These are phyloP conservation scores for Oostethus manadensis DNA, from an alignment of 2,113 vertebrate species.

Conservation along the genomic window DNA sequence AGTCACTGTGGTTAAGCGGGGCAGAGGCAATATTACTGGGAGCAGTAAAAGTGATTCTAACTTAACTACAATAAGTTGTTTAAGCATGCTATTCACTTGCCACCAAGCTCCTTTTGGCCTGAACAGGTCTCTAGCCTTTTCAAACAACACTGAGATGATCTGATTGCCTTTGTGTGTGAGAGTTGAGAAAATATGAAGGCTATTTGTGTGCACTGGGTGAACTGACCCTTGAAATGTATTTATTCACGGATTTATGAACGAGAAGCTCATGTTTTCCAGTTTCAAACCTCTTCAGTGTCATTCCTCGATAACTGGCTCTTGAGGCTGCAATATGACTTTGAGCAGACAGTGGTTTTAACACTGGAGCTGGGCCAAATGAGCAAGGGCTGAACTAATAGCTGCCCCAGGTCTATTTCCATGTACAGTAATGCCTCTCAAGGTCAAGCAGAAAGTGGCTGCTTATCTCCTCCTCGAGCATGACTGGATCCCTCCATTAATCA, in stretches of 20 bases:
- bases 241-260: slow-evolving; percentile 8
- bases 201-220: neutral
- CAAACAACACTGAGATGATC: neutral
- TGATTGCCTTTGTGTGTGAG: slow-evolving; percentile 6
- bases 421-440: slow-evolving; percentile 60
- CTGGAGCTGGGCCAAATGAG: slow-evolving; percentile 52
- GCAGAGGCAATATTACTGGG: neutral
- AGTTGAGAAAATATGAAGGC: slow-evolving; percentile 6
- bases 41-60: neutral
- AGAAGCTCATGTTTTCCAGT: slow-evolving; percentile 13
- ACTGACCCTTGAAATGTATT: slow-evolving; percentile 12
- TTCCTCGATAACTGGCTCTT: slow-evolving; percentile 21
- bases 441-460: slow-evolving; percentile 54
- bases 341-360: slow-evolving; percentile 42
- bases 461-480: slow-evolving; percentile 60
- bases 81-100: neutral
- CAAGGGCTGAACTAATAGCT: slow-evolving; percentile 50
- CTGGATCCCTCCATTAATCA: slow-evolving; percentile 65
- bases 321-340: slow-evolving; percentile 26
- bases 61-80: neutral
- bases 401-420: slow-evolving; percentile 58
- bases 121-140: neutral
- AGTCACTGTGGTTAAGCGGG: neutral
- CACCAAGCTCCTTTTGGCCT: neutral
- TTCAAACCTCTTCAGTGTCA: slow-evolving; percentile 22